phyloP scores from a whole-genome alignment of 2,888 invertebrate genomes.

The Sturmia bella region DNA sequence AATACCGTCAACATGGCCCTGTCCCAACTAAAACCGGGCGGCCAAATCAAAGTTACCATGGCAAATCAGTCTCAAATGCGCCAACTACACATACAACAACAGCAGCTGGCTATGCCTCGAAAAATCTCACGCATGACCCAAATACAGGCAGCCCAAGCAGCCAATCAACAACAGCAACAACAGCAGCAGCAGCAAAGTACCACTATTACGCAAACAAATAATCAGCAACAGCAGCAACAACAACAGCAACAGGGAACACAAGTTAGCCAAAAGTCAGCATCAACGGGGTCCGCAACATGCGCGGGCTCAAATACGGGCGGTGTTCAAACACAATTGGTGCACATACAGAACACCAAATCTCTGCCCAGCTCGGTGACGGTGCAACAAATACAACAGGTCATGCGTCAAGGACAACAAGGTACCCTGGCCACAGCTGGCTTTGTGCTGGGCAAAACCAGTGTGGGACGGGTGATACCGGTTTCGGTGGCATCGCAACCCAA shows the following conservation, averaged over 20 bases:
- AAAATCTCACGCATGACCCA: slow-evolving; percentile 86
- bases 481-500: slow-evolving; percentile 84
- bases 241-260: slow-evolving; percentile 72
- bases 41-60: slow-evolving; percentile 83
- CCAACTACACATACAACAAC: slow-evolving; percentile 85
- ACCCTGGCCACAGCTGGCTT: slow-evolving; percentile 80
- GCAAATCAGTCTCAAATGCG: slow-evolving; percentile 86
- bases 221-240: slow-evolving; percentile 68
- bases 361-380: slow-evolving; percentile 86
- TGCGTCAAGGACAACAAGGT: slow-evolving; percentile 84
- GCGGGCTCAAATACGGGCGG: slow-evolving; percentile 77
- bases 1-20: slow-evolving; percentile 80
- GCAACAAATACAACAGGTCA: slow-evolving; percentile 89
- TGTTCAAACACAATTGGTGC: slow-evolving; percentile 87
- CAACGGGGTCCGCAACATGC: slow-evolving; percentile 8
- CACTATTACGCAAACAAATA: slow-evolving; percentile 52
- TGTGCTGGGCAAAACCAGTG: slow-evolving; percentile 85
- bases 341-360: slow-evolving; percentile 85
- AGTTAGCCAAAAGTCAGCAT: slow-evolving; percentile 50
- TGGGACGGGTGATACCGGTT: slow-evolving; percentile 86
- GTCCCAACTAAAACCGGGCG: slow-evolving; percentile 81
- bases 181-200: slow-evolving; percentile 61
- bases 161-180: slow-evolving; percentile 75
- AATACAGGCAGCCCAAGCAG: slow-evolving; percentile 77
- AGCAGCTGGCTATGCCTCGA: slow-evolving; percentile 84